Base-by-base conservation (phyloP, 2,113 vertebrate species). In the Delphinus delphis region DNA sequence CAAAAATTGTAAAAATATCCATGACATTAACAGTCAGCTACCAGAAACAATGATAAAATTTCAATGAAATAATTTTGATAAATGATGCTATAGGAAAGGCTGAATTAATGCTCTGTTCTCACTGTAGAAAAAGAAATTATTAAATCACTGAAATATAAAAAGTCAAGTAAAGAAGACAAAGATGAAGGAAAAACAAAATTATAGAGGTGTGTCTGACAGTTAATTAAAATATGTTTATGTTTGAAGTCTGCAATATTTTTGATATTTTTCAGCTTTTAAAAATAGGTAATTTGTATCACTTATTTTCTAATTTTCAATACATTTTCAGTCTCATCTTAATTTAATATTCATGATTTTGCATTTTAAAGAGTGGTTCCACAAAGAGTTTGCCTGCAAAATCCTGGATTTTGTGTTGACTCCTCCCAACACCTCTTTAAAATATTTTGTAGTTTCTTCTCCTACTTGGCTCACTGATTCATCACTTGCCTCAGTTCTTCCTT, bases 71-170 rank as follows among this genome's bases (percentile, higher is more conserved):
- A 50, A 12, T 71, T 88, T 31, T 60, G 8, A 65, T 50, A 41
- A 65, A 63, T 5, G 58, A n/a, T 41, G 28, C 2, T 17, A 58
- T 3, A 65, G 3, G 23, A 70, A 70, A 84, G 18, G 1, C 12
- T 84, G 38, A 82, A 33, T 36, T 81, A 79, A 90, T 36, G 7
- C 11, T 80, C 4, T 60, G 11, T 87, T 84, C 2, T 47, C 26
- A 62, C 2, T 44, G 12, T 8, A 88, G 31, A 31, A 58, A 82
- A 60, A 44, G 2, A 82, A 93, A 67, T 68, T 76, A 36, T 58
- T 28, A 70, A 96, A 68, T 68, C 31, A 83, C 3, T 67, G 26
- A 93, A 68, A 83, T 73, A 81, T 36, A 79, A 38, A 67, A 25
- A 26, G 28, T 63, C 41, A 63, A 80, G 8, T 8, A 33, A 55